Conservation (phyloP, 2,113 vertebrate genomes). For the Esox niger region DNA sequence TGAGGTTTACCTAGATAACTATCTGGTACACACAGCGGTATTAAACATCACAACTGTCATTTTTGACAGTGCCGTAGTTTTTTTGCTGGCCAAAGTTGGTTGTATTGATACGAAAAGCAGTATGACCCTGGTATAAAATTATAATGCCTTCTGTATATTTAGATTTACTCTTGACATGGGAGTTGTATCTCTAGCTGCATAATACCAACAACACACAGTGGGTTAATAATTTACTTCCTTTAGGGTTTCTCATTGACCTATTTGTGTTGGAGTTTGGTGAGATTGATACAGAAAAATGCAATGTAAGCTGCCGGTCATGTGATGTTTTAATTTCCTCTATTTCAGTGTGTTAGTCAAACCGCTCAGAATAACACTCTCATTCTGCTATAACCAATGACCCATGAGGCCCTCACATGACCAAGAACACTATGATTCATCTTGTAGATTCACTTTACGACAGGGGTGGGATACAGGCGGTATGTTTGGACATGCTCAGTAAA, state of each 20-base stretch:
- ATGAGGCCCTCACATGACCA: too few species aligned
- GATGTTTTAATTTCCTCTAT: neutral
- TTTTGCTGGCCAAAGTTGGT: too few species aligned
- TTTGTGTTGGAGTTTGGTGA: neutral
- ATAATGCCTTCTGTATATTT: neutral
- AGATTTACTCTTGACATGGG: neutral
- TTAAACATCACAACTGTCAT: too few species aligned
- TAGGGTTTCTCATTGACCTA: slow-evolving; percentile 4
- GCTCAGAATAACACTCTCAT: too few species aligned
- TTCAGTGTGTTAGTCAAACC: neutral
- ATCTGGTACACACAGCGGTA: too few species aligned
- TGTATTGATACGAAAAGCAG: too few species aligned
- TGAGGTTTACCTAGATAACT: too few species aligned
- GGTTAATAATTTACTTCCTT: neutral
- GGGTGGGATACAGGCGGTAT: too few species aligned
- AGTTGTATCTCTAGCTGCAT: neutral
- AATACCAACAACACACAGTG: neutral
- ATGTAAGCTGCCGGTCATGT: neutral
- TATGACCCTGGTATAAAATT: neutral
- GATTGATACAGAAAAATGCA: neutral
- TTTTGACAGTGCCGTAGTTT: too few species aligned
- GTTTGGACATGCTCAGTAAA: too few species aligned
- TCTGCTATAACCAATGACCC: neutral
- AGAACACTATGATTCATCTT: too few species aligned
- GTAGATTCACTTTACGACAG: too few species aligned